Percentiles rank a stretch among this genome's conserved stretches.
phyloP scores from a whole-genome alignment of 1,140 invertebrate genomes.

The Euglossa dilemma region DNA sequence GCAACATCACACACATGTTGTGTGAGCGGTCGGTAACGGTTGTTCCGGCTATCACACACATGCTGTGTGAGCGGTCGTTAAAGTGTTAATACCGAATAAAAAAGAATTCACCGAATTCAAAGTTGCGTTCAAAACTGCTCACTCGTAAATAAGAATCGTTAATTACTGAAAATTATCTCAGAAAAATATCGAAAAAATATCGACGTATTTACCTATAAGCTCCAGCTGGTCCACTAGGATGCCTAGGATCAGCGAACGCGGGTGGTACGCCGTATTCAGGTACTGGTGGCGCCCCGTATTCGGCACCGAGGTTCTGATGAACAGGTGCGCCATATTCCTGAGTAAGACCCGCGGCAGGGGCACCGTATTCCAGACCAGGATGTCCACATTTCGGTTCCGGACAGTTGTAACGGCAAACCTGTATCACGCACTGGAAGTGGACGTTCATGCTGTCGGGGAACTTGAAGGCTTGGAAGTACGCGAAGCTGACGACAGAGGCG shows the following conservation, averaged over 20 bases:
- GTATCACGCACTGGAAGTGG: slow-evolving; percentile 98
- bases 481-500: slow-evolving; percentile 96
- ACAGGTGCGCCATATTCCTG: slow-evolving; percentile 87
- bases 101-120: too few relatives aligned
- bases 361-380: slow-evolving; percentile 87
- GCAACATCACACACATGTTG: too few relatives aligned
- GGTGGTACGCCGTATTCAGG: slow-evolving; percentile 89
- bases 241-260: slow-evolving; percentile 91
- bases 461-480: slow-evolving; percentile 98
- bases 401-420: slow-evolving; percentile 96
- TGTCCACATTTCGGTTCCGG: slow-evolving; percentile 94
- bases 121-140: too few relatives aligned
- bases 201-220: slow-evolving; percentile 84
- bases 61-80: too few relatives aligned
- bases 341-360: slow-evolving; percentile 84
- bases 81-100: too few relatives aligned
- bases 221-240: slow-evolving; percentile 90
- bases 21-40: too few relatives aligned
- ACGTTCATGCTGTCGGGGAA: slow-evolving; percentile 99
- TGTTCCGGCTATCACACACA: too few relatives aligned
- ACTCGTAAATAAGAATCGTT: background rate
- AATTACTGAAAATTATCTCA: background rate
- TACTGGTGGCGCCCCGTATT: slow-evolving; percentile 87
- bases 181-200: background rate
- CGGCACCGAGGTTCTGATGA: slow-evolving; percentile 83